Evolutionary conservation across 2,113 vertebrate genomes (phyloP), one percentile per base, ranked within the genome.

Genomic region (Gambusia holbrooki): DNA sequence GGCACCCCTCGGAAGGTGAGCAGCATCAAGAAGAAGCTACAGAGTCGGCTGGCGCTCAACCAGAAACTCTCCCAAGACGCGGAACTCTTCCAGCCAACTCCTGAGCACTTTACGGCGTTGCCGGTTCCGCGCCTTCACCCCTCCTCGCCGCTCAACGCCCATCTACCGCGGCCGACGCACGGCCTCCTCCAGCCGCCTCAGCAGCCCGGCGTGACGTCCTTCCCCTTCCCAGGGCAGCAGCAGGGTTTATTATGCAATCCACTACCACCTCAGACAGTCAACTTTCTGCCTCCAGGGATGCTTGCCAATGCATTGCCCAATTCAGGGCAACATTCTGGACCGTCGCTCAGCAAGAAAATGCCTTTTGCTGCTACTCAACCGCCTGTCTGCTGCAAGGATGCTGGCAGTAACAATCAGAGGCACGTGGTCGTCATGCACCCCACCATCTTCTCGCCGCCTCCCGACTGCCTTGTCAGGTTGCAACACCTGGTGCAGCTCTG

Each of bases 401-500:
- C 76, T 65, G 89, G 81, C 75, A 76, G 71, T 72, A 89, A 73
- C 87, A 87, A 95, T 93, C 89, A 93, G 92, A 93, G 94, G 88
- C 95, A 96, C 84, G 93, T 93, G 87, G 95, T 99, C 84, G 94
- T 97, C 82, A 97, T 99, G 96, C 96, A 95, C 88, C 96, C 97
- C 84, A 91, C 96, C 79, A 93, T 94, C 95, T 98, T 97, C 91
- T 95, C 96, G 80, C 95, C 97, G 0, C 96, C 96, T 84, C 94
- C 93, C 22, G 95, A 95, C 89, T 98, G 97, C 93, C 93, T 98
- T 88, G 96, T 94, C 91, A 95, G 95, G 86, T 95, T 99, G 88
- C 96, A 97, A 94, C 97, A 96, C 95, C 96, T 99, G 90, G 96
- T 98, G 91, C 96, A 97, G 94, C 96, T 99, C 88, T 98, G 97